Conservation (phyloP, 37 sponge, comb jelly and placozoan genomes). For the Haliclona indistincta region DNA sequence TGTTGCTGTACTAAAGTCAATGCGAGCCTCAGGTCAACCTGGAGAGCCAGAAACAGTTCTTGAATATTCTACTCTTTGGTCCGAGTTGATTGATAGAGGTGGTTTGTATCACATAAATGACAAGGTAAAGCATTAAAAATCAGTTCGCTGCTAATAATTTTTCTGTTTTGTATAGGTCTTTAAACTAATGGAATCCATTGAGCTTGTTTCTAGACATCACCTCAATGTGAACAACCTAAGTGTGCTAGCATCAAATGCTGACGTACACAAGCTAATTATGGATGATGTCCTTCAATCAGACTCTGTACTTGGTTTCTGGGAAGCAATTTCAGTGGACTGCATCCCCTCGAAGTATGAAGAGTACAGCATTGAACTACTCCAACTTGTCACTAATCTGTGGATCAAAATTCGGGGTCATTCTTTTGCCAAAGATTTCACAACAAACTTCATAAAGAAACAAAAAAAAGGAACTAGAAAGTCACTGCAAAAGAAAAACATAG, state of each 20-base stretch:
- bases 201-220: background rate
- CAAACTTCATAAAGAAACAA: background rate
- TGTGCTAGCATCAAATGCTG: background rate
- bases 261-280: background rate
- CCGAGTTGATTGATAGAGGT: conserved; percentile 26
- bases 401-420: no score
- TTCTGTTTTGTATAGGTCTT: conserved; percentile 15
- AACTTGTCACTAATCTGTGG: no score
- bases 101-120: conserved; percentile 31
- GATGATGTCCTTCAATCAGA: conserved; percentile 14
- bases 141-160: no score
- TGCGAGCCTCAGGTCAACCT: conserved; percentile 13
- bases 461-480: conserved; percentile 31
- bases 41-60: conserved; percentile 2
- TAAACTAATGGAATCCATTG: conserved; percentile 1
- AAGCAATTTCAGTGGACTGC: conserved; percentile 12
- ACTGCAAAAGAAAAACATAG: no score
- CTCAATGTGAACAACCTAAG: background rate
- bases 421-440: conserved; percentile 33
- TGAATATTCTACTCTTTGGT: conserved; percentile 23
- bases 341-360: conserved; percentile 20
- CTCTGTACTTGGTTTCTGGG: background rate
- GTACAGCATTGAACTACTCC: no score
- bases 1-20: conserved; percentile 1
- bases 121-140: conserved; percentile 5